Evolutionary conservation across 1,140 invertebrate species (phyloP), one percentile per base, ranked within the genome.

Genomic region (Agrilus planipennis): DNA sequence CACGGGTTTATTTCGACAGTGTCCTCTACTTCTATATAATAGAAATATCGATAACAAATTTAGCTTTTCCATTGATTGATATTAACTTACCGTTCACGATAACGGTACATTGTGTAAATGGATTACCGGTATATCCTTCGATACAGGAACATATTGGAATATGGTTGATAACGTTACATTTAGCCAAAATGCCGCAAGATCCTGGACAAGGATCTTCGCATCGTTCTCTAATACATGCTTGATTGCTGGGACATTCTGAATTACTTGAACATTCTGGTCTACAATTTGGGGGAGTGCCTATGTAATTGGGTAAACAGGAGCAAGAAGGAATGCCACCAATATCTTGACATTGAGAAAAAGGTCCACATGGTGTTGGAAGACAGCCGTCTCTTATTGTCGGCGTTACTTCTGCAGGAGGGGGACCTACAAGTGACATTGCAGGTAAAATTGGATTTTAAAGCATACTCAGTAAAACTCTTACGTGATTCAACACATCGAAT

Each of bases 91-190:
- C n/a, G n/a, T n/a, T n/a, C n/a, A n/a, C n/a, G n/a, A n/a, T n/a
- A n/a, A n/a, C n/a, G 41, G 43, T 40, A 52, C 70, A 72, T 3
- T 53, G 56, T 25, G 79, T 72, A 57, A 85, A 81, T 9, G 84
- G 80, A 70, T 88, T 81, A 12, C 84, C 84, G 4, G 72, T 77
- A 50, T 72, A 84, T 3, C 81, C 82, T 23, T 68, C 64, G 3
- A 69, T 61, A 55, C 84, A 89, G 51, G 72, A 79, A 56, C 84
- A 88, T 21, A 84, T 76, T n/a, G 84, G 67, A 40, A 67, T 62
- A 50, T 81, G 77, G 50, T 78, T 80, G 2, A 79, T 65, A 5
- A 80, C 77, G 57, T 73, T 70, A 50, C 82, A 85, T 25, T 72
- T 58, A 12, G 81, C 77, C 46, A 72, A 72, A 27, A 62, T 53